phyloP scores from a whole-genome alignment of 2,797 vertebrate genomes.

The Philypnodon macrostomus region DNA sequence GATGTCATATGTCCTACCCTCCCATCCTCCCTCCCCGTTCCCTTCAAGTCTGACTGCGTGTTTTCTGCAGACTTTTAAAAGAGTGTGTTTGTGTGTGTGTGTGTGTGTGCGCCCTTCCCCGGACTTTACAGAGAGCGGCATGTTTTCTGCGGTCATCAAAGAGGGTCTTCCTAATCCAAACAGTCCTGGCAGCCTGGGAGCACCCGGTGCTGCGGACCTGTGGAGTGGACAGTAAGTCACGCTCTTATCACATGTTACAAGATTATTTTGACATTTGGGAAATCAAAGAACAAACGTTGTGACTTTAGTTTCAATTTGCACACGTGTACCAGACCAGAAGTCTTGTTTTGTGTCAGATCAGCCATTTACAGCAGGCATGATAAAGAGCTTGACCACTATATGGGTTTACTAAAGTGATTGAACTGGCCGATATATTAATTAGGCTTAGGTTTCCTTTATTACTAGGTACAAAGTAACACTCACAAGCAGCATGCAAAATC shows the following conservation, averaged over 20 bases:
- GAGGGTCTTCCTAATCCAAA: conserved; percentile 54
- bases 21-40: conserved; percentile 60
- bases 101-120: conserved; percentile 22
- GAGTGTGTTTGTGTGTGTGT: conserved; percentile 17
- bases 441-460: too few relatives aligned
- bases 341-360: too few relatives aligned
- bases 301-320: too few relatives aligned
- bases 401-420: too few relatives aligned
- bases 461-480: too few relatives aligned
- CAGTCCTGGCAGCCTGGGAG: conserved; percentile 42
- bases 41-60: conserved; percentile 84
- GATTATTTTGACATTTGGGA: too few relatives aligned
- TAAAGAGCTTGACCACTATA: too few relatives aligned
- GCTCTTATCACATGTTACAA: not conserved
- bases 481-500: too few relatives aligned
- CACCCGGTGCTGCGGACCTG: conserved; percentile 27
- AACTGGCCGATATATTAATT: too few relatives aligned
- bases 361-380: too few relatives aligned
- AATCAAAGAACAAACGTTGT: too few relatives aligned
- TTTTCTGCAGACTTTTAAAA: conserved; percentile 53
- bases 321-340: too few relatives aligned
- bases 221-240: conserved; percentile 40
- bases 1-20: conserved; percentile 84
- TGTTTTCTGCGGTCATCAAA: conserved; percentile 66
- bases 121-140: conserved; percentile 57